Base-by-base conservation (phyloP, 2,113 vertebrate species). In the Cathartes aura region DNA sequence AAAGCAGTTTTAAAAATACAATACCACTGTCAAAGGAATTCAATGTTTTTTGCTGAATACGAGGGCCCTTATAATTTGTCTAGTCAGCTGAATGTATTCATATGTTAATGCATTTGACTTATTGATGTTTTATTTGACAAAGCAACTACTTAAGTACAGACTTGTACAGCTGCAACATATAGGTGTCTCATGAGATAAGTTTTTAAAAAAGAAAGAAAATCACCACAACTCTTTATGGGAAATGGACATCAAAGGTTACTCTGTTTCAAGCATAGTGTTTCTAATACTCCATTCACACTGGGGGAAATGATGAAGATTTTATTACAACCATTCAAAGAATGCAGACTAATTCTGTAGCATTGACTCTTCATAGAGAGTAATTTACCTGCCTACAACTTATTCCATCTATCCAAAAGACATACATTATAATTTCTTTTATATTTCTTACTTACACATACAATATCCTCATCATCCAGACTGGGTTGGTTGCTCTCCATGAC, bases 121-220 rank as follows among this genome's bases (percentile, higher is more conserved):
- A 95, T 1, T 82, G 82, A 94, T 92, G 36, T 52, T 96, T 90
- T 60, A 92, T 96, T 97, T 96, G 40, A 94, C 47, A 94, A 96
- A 95, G 73, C 32, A 92, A 30, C 14, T 71, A 53, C 79, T 90
- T 95, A 96, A 89, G 58, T 90, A 85, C 34, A 82, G 60, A 58
- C 32, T 93, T 86, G n/a, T 87, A 32, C 59, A 96, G 56, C 34
- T 96, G 82, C 56, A 90, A 56, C 34, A 67, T 92, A 81, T 52
- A 94, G 1, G 12, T 90, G 56, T 90, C 55, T 94, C 36, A 0
- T 93, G 50, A 97, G 71, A 75, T 81, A 45, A 38, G 52, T 43
- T 84, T 50, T 48, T 58, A 32, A 95, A 97, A 96, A 93, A 84
- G n/a, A n/a, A 85, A 93, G n/a, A n/a, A 85, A 93, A 87, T 7